Evolutionary conservation across 2,888 invertebrate species (phyloP), one percentile per base, ranked within the genome.

Genomic region (Plutella xylostella): DNA sequence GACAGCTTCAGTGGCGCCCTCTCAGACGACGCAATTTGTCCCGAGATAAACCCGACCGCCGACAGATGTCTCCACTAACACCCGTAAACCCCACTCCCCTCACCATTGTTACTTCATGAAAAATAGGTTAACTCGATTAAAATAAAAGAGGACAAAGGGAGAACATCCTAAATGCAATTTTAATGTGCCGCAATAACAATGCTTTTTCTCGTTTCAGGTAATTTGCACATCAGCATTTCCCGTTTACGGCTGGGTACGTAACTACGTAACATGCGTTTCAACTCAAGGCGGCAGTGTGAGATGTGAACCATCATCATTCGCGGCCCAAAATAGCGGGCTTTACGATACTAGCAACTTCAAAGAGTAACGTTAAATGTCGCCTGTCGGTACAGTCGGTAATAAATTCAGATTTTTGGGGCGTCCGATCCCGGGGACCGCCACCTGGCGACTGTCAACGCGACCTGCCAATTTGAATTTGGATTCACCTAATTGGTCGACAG

Each of bases 31-130:
- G 75, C 77, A 76, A 80, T 78, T 79, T 77, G 75, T 77, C 71
- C 67, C 58, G 55, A 69, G 73, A 76, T 75, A 77, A 77, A 77
- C 72, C 75, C 72, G 61, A 60, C 72, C 73, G 65, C 72, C 70
- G 70, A 72, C 78, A 73, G 67, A 71, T 72, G 68, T 69, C 72
- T 68, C 68, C 68, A 68, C 63, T 66, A 65, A 53, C 57, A 53
- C 48, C 59, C 55, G 59, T 61, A 61, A 61, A 61, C 61, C 58
- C 45, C 51, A 41, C 46, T 45, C 20, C 42, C 37, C 58, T 48
- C 52, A 42, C 48, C 47, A 34, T 43, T 41, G 37, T 44, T 46
- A 31, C 42, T 47, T 37, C 42, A 44, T 41, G 45, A 45, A 37
- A 38, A 37, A 20, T 28, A 19, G n/a, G 19, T 25, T 42, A 42